A percentile compares a stretch with the other conserved stretches of the same genome.
Evolutionary conservation across 2,888 invertebrate genomes (phyloP).

Genomic region (Drosophila infuscata): DNA sequence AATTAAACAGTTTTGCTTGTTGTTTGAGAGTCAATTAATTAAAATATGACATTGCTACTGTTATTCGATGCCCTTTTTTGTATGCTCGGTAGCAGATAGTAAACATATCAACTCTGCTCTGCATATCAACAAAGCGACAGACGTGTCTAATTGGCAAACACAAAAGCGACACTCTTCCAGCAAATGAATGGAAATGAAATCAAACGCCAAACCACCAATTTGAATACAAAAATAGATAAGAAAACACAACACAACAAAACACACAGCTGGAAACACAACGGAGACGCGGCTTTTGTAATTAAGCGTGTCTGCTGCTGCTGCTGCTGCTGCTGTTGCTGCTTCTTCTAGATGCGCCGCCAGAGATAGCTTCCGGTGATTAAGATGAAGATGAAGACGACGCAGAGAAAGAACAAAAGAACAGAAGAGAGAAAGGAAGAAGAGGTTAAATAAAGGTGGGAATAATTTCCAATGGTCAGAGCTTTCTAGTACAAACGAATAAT

Average conservation of each 20-base stretch:
- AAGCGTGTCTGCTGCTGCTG: slow-evolving; percentile 57
- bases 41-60: slow-evolving; percentile 9
- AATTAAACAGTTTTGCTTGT: neutral
- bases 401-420: slow-evolving; percentile 47
- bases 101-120: slow-evolving; percentile 18
- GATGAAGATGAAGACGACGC: slow-evolving; percentile 24
- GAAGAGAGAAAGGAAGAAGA: neutral
- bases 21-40: slow-evolving; percentile 21
- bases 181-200: slow-evolving; percentile 55
- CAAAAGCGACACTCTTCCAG: slow-evolving; percentile 29
- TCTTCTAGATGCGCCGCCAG: slow-evolving; percentile 30
- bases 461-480: slow-evolving; percentile 60
- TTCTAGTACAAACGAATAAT: slow-evolving; percentile 52
- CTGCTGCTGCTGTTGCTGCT: slow-evolving; percentile 28
- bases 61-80: neutral
- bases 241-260: slow-evolving; percentile 8
- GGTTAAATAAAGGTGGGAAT: slow-evolving; percentile 70
- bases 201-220: slow-evolving; percentile 51
- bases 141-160: slow-evolving; percentile 68
- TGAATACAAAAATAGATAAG: slow-evolving; percentile 62
- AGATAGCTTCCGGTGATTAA: slow-evolving; percentile 79
- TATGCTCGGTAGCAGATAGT: slow-evolving; percentile 1
- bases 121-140: slow-evolving; percentile 36
- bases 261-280: slow-evolving; percentile 46
- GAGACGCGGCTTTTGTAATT: slow-evolving; percentile 63